Percentiles rank a stretch among this genome's conserved stretches.
Conservation (phyloP, 2,888 invertebrate species). For the Diaphora mendica region DNA sequence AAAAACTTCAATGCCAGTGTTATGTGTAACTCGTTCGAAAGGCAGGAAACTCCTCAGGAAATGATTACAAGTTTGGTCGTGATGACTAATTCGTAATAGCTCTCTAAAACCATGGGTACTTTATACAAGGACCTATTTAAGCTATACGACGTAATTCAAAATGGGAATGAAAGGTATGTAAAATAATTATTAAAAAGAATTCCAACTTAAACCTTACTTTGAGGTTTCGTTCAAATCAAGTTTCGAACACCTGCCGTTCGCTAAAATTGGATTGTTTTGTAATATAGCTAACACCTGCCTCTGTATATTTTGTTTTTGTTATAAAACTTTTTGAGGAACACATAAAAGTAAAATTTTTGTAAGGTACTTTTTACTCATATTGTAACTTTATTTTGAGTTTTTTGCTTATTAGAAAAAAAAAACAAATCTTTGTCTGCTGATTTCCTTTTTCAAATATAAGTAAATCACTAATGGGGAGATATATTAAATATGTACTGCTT, state of each 20-base stretch:
- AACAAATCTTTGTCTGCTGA: not conserved
- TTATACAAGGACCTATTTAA: conserved; percentile 80
- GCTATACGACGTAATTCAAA: conserved; percentile 88
- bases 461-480: not conserved
- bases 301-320: not conserved
- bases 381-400: not conserved
- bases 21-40: conserved; percentile 58
- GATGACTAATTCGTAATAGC: conserved; percentile 61
- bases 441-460: not conserved
- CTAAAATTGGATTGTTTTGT: conserved; percentile 31
- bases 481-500: not conserved
- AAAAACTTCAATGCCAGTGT: conserved; percentile 46
- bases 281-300: conserved; percentile 34
- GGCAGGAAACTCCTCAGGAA: conserved; percentile 78
- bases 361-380: not conserved
- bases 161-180: conserved; percentile 86
- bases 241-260: conserved; percentile 41
- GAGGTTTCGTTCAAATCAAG: conserved; percentile 9
- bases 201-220: conserved; percentile 3
- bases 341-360: not conserved
- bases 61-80: conserved; percentile 71
- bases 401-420: not conserved
- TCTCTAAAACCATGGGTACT: conserved; percentile 73
- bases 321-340: too few species aligned
- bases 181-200: not conserved